Conservation (phyloP, 1,140 invertebrate genomes). For the Mylabris phalerata region DNA sequence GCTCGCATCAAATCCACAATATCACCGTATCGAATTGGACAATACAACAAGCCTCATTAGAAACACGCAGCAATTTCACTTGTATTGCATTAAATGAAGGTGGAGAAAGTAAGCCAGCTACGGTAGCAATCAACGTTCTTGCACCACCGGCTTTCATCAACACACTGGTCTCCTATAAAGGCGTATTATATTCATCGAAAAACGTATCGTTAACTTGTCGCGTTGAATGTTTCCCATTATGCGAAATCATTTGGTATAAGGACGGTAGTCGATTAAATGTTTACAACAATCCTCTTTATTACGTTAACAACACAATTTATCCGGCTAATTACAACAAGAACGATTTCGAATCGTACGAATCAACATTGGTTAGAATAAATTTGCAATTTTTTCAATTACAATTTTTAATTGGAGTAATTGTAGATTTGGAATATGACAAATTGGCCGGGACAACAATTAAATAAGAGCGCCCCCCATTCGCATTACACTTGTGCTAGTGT, state of each 20-base stretch:
- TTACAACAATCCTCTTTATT: conserved; percentile 56
- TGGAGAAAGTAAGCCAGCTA: conserved; percentile 66
- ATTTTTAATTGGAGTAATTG: conserved; percentile 3
- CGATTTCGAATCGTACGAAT: conserved; percentile 81
- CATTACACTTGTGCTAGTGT: conserved; percentile 75
- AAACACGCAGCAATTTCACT: conserved; percentile 78
- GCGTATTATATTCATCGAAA: conserved; percentile 59
- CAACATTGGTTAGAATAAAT: conserved; percentile 57
- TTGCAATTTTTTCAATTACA: neutral
- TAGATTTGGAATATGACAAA: conserved; percentile 69
- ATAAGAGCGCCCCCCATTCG: conserved; percentile 67
- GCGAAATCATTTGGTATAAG: conserved; percentile 76
- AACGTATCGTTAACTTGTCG: conserved; percentile 77
- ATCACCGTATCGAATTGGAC: conserved; percentile 66
- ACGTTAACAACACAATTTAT: conserved; percentile 57
- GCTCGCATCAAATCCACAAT: conserved; percentile 62
- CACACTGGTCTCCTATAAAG: conserved; percentile 72
- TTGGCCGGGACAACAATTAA: conserved; percentile 70
- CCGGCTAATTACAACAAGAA: conserved; percentile 64
- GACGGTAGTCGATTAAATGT: conserved; percentile 60
- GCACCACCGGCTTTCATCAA: conserved; percentile 81
- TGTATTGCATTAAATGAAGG: conserved; percentile 78
- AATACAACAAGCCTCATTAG: conserved; percentile 71
- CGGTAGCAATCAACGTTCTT: conserved; percentile 67
- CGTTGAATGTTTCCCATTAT: conserved; percentile 81